Evolutionary conservation across 2,113 vertebrate species (phyloP).

Genomic region (Lampris megalopsis): DNA sequence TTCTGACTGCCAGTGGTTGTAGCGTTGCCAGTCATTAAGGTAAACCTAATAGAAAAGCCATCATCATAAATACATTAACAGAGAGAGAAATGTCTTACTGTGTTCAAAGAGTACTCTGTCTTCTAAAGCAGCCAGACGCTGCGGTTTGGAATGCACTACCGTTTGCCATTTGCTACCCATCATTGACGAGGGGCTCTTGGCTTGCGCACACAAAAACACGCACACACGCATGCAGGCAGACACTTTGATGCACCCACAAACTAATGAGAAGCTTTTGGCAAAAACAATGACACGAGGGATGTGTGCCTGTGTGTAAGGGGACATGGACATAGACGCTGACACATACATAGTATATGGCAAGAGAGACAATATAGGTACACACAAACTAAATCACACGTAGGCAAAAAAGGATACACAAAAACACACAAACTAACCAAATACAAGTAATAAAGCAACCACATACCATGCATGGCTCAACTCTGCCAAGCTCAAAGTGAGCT

Average conservation of each 20-base stretch:
- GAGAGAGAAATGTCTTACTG: constrained; percentile 75
- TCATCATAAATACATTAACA: constrained; percentile 80
- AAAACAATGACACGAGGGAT: constrained; percentile 59
- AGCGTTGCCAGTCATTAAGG: constrained; percentile 72
- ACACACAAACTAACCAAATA: background rate
- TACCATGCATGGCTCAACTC: constrained; percentile 69
- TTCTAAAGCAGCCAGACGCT: constrained; percentile 73
- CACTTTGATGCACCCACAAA: constrained; percentile 28
- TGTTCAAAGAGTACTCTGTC: constrained; percentile 70
- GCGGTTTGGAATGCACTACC: constrained; percentile 71
- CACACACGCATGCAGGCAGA: constrained; percentile 11
- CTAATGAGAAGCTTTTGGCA: constrained; percentile 63
- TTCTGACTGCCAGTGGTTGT: constrained; percentile 61
- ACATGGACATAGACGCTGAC: constrained; percentile 20
- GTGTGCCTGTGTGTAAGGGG: constrained; percentile 13
- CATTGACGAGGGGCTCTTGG: constrained; percentile 75
- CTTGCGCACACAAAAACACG: constrained; percentile 39
- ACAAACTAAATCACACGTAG: constrained; percentile 27
- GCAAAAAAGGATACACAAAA: constrained; percentile 37
- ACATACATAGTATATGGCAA: constrained; percentile 9
- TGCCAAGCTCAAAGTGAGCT: constrained; percentile 74
- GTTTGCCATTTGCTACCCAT: constrained; percentile 76
- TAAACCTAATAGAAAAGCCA: constrained; percentile 79
- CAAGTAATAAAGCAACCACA: constrained; percentile 10
- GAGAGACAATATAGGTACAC: background rate